phyloP scores from a whole-genome alignment of 2,797 vertebrate species.

The Gymnocypris eckloni region DNA sequence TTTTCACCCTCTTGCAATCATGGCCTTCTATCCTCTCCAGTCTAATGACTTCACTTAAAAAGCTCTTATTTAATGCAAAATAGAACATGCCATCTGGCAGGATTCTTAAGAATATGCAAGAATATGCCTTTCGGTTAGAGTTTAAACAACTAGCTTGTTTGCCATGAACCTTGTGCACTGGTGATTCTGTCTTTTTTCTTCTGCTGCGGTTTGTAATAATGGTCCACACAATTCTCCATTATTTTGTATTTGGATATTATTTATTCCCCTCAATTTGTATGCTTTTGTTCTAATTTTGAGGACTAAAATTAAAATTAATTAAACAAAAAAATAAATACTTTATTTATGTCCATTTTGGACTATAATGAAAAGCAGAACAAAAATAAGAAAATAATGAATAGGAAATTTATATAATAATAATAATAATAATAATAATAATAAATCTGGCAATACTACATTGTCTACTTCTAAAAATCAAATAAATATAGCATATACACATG shows the following conservation, averaged over 20 bases:
- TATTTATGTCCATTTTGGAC: not conserved
- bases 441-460: not conserved
- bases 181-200: not conserved
- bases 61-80: conserved; percentile 36
- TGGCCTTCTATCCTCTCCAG: conserved; percentile 21
- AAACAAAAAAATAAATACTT: not conserved
- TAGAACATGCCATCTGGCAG: not conserved
- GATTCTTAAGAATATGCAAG: not conserved
- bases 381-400: not conserved
- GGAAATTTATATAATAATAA: not conserved
- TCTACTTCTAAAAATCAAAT: not conserved
- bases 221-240: not conserved
- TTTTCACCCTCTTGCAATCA: conserved; percentile 28
- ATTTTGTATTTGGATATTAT: not conserved
- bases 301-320: not conserved
- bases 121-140: not conserved
- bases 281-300: not conserved
- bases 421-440: not conserved
- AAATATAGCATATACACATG: not conserved
- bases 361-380: not conserved
- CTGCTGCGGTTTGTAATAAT: not conserved
- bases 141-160: not conserved
- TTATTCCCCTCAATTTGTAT: not conserved
- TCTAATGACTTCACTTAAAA: conserved; percentile 16
- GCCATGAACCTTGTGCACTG: not conserved